Conservation (phyloP, 2,797 vertebrate species). For the Paratrypauchen microcephalus region DNA sequence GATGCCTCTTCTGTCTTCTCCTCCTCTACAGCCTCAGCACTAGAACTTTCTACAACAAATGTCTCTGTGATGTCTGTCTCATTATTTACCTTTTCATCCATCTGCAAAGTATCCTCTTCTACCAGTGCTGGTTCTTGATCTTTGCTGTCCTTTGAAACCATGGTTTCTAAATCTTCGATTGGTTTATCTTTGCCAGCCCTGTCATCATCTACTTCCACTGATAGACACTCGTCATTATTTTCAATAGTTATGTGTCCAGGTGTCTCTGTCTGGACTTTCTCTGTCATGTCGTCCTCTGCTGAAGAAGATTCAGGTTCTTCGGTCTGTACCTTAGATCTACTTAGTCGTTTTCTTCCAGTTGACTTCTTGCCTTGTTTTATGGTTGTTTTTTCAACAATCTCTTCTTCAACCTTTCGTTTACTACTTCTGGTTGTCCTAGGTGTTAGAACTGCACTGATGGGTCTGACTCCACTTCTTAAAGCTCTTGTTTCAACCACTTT, state of each 20-base stretch:
- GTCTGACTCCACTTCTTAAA: conserved; percentile 13
- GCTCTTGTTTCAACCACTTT: conserved; percentile 16
- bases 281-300: not conserved
- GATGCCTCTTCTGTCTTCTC: conserved; percentile 3
- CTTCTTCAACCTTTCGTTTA: not conserved
- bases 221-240: not conserved
- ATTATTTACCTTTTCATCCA: not conserved
- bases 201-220: not conserved
- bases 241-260: not conserved
- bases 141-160: not conserved
- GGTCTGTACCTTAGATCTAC: not conserved
- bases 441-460: too few relatives aligned
- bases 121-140: not conserved
- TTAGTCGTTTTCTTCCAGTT: not conserved
- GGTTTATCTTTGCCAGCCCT: not conserved
- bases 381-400: not conserved
- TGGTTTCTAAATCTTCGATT: too few relatives aligned
- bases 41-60: not conserved
- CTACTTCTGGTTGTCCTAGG: not conserved
- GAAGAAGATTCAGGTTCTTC: not conserved
- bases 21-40: not conserved
- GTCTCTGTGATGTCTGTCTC: not conserved
- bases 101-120: not conserved
- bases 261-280: not conserved
- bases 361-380: not conserved